Percentiles rank a stretch among this genome's conserved stretches.
Conservation (phyloP, 2,113 vertebrate species). For the Ochotona princeps region DNA sequence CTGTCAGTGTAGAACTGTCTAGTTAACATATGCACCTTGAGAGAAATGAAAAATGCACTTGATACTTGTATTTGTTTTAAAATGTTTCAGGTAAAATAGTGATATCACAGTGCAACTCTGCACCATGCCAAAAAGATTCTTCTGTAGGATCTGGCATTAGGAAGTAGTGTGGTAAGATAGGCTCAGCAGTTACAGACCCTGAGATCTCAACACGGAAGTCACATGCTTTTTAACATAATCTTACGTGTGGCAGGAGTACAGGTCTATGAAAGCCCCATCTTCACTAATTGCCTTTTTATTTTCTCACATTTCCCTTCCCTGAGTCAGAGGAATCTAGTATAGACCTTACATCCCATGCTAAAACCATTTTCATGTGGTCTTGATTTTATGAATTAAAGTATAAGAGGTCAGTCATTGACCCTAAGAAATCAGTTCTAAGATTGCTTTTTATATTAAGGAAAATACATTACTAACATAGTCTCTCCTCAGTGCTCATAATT, state of each 20-base stretch:
- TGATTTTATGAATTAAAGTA: conserved; percentile 6
- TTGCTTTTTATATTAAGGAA: conserved; percentile 5
- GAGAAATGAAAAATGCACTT: background rate
- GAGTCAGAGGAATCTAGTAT: background rate
- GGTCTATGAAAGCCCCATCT: background rate
- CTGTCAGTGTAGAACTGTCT: background rate
- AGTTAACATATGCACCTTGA: background rate
- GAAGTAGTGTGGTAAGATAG: background rate
- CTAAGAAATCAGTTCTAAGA: background rate
- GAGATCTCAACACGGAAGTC: background rate
- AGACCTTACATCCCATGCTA: background rate
- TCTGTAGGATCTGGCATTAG: background rate
- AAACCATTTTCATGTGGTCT: background rate
- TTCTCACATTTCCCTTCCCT: background rate
- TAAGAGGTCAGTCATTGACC: background rate
- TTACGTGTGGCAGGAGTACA: background rate
- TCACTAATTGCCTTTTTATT: background rate
- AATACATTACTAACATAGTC: background rate
- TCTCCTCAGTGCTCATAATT: background rate
- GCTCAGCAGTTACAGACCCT: background rate
- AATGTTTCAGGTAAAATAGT: background rate
- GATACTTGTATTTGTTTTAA: background rate
- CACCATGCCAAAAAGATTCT: background rate
- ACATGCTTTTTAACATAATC: background rate
- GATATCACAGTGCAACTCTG: background rate